Conservation (phyloP, 2,113 vertebrate genomes). For the Prochilodus magdalenae region DNA sequence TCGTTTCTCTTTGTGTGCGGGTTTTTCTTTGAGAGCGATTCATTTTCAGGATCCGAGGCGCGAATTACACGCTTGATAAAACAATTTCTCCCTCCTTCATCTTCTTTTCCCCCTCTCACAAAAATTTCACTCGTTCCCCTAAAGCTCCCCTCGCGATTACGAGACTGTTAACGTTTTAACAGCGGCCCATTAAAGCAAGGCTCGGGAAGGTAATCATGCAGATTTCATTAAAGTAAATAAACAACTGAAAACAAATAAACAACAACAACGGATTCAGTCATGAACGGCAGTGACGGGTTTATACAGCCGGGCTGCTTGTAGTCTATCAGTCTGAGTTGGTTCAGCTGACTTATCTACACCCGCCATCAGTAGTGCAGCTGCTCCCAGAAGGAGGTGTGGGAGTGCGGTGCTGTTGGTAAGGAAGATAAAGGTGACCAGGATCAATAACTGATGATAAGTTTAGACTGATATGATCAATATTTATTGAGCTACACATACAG, state of each 20-base stretch:
- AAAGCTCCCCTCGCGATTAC: constrained; percentile 11
- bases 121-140: constrained; percentile 12
- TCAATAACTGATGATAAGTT: too few relatives aligned
- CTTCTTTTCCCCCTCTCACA: not conserved
- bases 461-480: too few relatives aligned
- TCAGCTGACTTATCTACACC: not conserved
- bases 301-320: not conserved
- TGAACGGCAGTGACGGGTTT: not conserved
- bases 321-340: not conserved
- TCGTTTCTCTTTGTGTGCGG: not conserved
- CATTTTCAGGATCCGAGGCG: not conserved
- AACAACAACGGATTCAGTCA: not conserved
- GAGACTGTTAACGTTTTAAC: constrained; percentile 33
- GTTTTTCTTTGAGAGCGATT: constrained; percentile 5
- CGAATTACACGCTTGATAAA: constrained; percentile 33
- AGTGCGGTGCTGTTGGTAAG: too few relatives aligned
- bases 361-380: too few relatives aligned
- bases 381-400: too few relatives aligned
- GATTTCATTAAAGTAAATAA: constrained; percentile 32
- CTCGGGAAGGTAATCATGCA: constrained; percentile 10
- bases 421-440: too few relatives aligned
- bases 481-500: too few relatives aligned
- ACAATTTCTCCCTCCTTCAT: not conserved
- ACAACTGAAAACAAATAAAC: constrained; percentile 4
- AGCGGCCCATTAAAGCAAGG: not conserved